Evolutionary conservation across 2,888 invertebrate genomes (phyloP).

Genomic region (Meandrusa payeni): DNA sequence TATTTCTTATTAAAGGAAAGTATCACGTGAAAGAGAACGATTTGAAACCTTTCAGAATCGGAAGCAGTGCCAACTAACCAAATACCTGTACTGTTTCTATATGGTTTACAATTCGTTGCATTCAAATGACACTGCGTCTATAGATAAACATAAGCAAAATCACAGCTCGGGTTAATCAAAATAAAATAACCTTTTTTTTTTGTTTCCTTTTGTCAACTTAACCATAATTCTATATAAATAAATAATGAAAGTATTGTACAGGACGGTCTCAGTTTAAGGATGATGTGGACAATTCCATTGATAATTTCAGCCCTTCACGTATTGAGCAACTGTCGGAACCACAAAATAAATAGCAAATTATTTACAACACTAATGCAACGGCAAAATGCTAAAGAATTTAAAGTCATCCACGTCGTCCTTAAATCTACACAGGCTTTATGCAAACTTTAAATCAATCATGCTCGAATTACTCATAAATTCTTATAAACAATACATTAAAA

Average conservation of each 20-base stretch:
- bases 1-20: conserved; percentile 9
- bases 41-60: conserved; percentile 44
- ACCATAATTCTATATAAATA: conserved; percentile 70
- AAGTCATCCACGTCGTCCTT: conserved; percentile 56
- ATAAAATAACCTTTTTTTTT: conserved; percentile 70
- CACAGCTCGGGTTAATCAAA: conserved; percentile 80
- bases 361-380: conserved; percentile 37
- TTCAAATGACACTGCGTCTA: conserved; percentile 35
- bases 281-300: conserved; percentile 49
- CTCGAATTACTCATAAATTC: conserved; percentile 59
- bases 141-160: conserved; percentile 75
- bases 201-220: conserved; percentile 68
- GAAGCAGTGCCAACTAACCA: conserved; percentile 35
- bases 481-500: conserved; percentile 60
- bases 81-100: conserved; percentile 17
- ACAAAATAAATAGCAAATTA: conserved; percentile 37
- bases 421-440: conserved; percentile 49
- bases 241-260: conserved; percentile 76
- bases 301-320: conserved; percentile 33
- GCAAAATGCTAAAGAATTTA: conserved; percentile 27
- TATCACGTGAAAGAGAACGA: conserved; percentile 9
- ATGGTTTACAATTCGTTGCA: conserved; percentile 15
- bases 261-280: conserved; percentile 61
- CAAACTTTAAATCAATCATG: conserved; percentile 68
- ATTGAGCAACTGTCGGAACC: conserved; percentile 37